Evolutionary conservation across 2,888 invertebrate species (phyloP), one percentile per base, ranked within the genome.

Genomic region (Rotaria macrura): DNA sequence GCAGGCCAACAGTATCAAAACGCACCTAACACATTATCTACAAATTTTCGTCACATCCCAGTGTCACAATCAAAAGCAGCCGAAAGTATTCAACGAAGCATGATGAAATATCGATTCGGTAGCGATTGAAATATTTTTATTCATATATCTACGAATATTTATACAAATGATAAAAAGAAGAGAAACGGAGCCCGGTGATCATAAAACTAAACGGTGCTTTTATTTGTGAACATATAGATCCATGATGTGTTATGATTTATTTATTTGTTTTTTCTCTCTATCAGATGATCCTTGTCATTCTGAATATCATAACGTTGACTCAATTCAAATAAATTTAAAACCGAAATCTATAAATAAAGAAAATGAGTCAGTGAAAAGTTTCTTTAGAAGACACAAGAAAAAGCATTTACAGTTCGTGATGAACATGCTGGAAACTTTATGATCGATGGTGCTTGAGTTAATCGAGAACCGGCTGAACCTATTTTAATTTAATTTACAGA

Each of bases 391-490:
- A 43, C 5, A 43, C 17, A 49, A 49, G 2, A 29, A 52, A 17
- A 54, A 57, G 9, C 47, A 84, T 47, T 34, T 34, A 65, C 84
- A 29, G 84, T 55, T 72, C 34, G 49, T 6, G 85, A 65, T n/a
- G 89, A 89, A 85, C 90, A 86, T 23, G 90, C 90, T 65, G 90
- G 91, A 54, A 91, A 88, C 87, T 89, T 89, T 87, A 91, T 88
- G 87, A 90, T 89, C 25, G 90, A 90, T 12, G 91, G 91, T 38
- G 90, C 90, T 87, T 91, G 91, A 10, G 90, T 89, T 54, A 91
- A 87, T 74, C 90, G 87, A 47, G 89, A 65, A 49, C 89, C 89
- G 57, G 87, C 88, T 5, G 88, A 88, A 49, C 90, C 89, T 89
- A 88, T 17, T 29, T 20, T 65, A n/a, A 65, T 34, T 38, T 0